These are phyloP conservation scores for Chauna torquata DNA, from an alignment of 2,113 vertebrate species.

Conservation along the genomic window DNA sequence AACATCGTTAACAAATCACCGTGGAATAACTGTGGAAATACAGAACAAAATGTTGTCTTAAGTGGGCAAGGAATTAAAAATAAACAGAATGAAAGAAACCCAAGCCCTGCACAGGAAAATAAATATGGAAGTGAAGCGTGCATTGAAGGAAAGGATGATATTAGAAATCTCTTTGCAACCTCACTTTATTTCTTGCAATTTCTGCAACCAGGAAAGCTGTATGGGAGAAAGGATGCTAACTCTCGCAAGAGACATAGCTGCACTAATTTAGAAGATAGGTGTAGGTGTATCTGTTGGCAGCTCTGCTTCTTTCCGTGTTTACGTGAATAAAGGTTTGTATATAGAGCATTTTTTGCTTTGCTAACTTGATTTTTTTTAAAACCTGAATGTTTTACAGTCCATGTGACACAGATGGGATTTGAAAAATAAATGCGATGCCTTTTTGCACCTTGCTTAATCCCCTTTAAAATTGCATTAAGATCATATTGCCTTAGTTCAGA, in stretches of 20 bases:
- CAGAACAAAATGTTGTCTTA: slow-evolving; percentile 28
- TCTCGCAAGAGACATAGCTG: neutral
- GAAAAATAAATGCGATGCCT: neutral
- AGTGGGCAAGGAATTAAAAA: neutral
- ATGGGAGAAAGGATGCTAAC: neutral
- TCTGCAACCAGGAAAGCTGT: neutral
- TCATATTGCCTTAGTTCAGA: neutral
- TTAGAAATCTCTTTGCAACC: neutral
- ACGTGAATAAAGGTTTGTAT: neutral
- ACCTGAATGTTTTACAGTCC: neutral
- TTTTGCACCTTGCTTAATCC: neutral
- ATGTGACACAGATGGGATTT: neutral
- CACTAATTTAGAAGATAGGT: neutral
- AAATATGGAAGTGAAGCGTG: neutral
- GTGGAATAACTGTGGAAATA: neutral
- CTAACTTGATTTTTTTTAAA: neutral
- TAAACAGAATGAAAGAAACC: neutral
- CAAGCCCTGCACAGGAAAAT: neutral
- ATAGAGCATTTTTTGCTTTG: neutral
- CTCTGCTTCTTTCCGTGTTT: neutral
- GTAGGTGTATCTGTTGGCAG: neutral
- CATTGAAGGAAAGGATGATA: neutral
- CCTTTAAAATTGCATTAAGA: neutral
- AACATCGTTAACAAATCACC: slow-evolving; percentile 31
- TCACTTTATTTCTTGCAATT: neutral